These are phyloP conservation scores for Cryptosula pallasiana DNA, from an alignment of 2,888 invertebrate species.

Conservation along the genomic window DNA sequence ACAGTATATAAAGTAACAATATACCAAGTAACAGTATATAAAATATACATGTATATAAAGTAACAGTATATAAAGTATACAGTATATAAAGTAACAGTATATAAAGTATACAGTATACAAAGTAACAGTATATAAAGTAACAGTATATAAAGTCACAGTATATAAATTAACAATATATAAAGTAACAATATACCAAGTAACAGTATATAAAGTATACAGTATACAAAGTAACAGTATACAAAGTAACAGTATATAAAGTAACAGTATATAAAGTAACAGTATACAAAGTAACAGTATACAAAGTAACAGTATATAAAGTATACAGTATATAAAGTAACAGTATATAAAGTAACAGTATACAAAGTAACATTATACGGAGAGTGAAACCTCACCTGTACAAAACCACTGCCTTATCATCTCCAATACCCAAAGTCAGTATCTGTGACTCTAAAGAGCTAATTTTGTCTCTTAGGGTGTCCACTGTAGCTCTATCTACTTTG, in stretches of 20 bases:
- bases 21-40: background rate
- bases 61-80: too few relatives aligned
- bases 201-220: too few relatives aligned
- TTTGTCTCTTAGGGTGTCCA: background rate
- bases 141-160: too few relatives aligned
- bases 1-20: background rate
- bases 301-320: background rate
- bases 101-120: too few relatives aligned
- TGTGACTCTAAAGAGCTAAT: background rate
- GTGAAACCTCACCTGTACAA: conserved; percentile 7
- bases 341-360: too few relatives aligned
- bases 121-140: too few relatives aligned
- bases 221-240: too few relatives aligned
- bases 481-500: conserved; percentile 10
- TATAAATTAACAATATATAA: background rate
- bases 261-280: background rate
- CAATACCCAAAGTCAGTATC: background rate
- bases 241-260: too few relatives aligned
- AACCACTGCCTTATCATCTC: conserved; percentile 20
- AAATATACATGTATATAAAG: background rate
- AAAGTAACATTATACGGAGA: background rate
- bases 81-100: too few relatives aligned
- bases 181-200: background rate
- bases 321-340: too few relatives aligned
- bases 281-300: background rate